Base-by-base conservation (phyloP, 2,113 vertebrate species). In the Cyprinodon brontotheroides region DNA sequence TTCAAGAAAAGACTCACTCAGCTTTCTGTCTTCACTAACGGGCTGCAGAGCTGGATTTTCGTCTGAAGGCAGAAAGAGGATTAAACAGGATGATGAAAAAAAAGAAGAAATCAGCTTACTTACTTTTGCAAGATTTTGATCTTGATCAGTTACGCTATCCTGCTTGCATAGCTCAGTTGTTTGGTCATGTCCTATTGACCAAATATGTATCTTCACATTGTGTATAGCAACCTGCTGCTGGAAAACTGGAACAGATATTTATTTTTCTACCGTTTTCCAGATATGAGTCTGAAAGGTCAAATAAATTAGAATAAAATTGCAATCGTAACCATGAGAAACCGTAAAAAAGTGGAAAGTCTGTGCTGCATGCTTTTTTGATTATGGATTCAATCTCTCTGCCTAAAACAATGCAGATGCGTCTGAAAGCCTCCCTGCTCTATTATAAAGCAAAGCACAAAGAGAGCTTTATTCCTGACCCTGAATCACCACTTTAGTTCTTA, bases 391-490 rank as follows among this genome's bases (percentile, higher is more conserved):
- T 87, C 74, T 62, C 62, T 81, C 72, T 75, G 43, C 36, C 57
- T 15, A 65, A 83, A 78, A 88, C 83, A 86, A 89, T 70, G 81
- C 74, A 72, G 69, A 61, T 74, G 79, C 80, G 68, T 89, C 20
- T 89, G 78, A 89, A 87, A 86, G 80, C 78, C 66, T 57, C 75
- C 70, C 80, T 79, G 79, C 75, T 90, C 81, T 73, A 73, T 84
- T 74, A 79, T 83, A 70, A 80, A 80, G 63, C 20, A 41, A 77
- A 57, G 62, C 84, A 92, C 88, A 89, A 91, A 89, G 85, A 72
- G 70, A 71, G 71, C 86, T 87, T 86, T 88, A 88, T 88, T 73
- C 78, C 76, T 86, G 82, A 78, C 75, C 75, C 81, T 74, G 69
- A 89, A 84, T 87, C 81, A 73, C 73, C 84, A 74, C 80, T 65